These are phyloP conservation scores for Holacanthus passer DNA, from an alignment of 2,113 vertebrate genomes.

Conservation along the genomic window DNA sequence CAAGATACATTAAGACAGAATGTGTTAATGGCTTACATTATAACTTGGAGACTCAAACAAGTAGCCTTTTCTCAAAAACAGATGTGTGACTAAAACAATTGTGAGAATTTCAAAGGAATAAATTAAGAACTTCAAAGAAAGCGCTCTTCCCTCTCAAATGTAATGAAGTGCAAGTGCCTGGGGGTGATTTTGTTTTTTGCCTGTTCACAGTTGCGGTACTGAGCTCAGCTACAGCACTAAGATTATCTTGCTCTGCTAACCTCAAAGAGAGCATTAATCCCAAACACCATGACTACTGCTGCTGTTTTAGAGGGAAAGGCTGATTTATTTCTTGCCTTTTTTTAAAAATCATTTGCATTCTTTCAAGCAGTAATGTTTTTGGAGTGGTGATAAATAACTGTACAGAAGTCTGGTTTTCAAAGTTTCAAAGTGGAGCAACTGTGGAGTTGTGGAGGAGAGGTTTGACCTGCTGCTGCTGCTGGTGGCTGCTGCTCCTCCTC, in stretches of 20 bases:
- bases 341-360: not conserved
- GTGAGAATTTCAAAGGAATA: constrained; percentile 11
- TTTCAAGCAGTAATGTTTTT: not conserved
- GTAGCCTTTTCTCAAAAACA: not conserved
- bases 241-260: not conserved
- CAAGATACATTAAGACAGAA: not conserved
- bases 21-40: not conserved
- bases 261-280: constrained; percentile 12
- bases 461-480: constrained; percentile 59
- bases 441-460: not conserved
- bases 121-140: constrained; percentile 21
- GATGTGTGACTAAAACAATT: not conserved
- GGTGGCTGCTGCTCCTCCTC: constrained; percentile 87
- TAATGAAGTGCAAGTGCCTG: not conserved
- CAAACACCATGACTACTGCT: not conserved
- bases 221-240: not conserved
- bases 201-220: not conserved
- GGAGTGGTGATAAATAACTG: not conserved
- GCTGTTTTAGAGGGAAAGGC: not conserved
- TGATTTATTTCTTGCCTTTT: not conserved
- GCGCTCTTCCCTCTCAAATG: not conserved
- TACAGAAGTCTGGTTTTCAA: not conserved
- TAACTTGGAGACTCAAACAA: not conserved
- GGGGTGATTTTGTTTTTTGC: not conserved
- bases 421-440: too few relatives aligned